phyloP scores from a whole-genome alignment of 2,797 vertebrate species.

The Ataeniobius toweri region DNA sequence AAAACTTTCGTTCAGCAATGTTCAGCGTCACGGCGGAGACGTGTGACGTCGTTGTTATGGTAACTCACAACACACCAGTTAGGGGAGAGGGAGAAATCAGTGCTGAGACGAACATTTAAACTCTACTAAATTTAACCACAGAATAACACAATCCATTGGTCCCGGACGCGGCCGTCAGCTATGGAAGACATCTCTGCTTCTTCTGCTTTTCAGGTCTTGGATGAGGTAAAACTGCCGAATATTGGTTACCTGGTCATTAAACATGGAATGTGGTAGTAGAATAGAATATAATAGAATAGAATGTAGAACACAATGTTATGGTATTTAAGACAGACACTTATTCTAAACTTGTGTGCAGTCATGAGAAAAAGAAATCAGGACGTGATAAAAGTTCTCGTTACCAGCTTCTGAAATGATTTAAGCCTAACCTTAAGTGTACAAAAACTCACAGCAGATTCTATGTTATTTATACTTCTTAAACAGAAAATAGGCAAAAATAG shows the following conservation, averaged over 20 bases:
- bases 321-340: no score
- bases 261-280: background rate
- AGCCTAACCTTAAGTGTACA: no score
- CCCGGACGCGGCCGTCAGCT: slow-evolving; percentile 56
- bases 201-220: slow-evolving; percentile 83
- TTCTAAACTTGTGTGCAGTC: no score
- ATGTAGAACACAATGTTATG: no score
- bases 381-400: no score
- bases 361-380: no score
- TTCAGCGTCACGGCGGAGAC: background rate
- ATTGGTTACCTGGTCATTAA: background rate
- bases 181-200: slow-evolving; percentile 61
- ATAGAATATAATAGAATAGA: background rate
- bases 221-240: slow-evolving; percentile 82
- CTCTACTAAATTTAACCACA: fast-evolving
- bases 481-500: background rate
- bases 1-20: background rate
- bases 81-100: slow-evolving; percentile 19
- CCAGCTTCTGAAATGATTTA: no score
- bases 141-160: slow-evolving; percentile 47
- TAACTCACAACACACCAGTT: slow-evolving; percentile 44
- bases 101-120: background rate
- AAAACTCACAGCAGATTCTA: background rate
- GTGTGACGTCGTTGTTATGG: slow-evolving; percentile 49
- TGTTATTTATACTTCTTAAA: background rate